Percentiles rank a stretch among this genome's conserved stretches.
Conservation (phyloP, 35 echinoderm and acorn worm species). For the Holothuria glaberrima region DNA sequence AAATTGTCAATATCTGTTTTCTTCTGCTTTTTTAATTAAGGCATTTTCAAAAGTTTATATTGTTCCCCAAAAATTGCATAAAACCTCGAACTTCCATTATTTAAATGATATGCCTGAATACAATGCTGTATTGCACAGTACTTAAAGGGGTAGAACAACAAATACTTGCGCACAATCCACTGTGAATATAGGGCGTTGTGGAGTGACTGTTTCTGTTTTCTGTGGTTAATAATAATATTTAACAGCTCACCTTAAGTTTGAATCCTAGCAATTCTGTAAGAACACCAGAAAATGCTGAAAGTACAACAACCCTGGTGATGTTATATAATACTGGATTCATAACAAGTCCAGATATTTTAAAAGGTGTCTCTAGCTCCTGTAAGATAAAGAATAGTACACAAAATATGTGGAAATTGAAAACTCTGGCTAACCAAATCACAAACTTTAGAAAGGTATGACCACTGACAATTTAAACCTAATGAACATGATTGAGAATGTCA, state of each 20-base stretch:
- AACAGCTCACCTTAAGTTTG: conserved; percentile 88
- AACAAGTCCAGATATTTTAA: conserved; percentile 93
- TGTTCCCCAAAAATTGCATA: no score
- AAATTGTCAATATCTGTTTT: no score
- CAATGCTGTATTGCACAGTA: no score
- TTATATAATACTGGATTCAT: conserved; percentile 99
- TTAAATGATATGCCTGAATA: no score
- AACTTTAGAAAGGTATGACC: not conserved
- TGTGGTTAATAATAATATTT: no score
- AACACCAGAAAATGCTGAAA: conserved; percentile 97
- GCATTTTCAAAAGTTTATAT: no score
- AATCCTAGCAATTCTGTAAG: conserved; percentile 94
- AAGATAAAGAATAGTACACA: not conserved
- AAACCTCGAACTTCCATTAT: no score
- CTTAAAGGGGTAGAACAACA: no score
- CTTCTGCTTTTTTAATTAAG: no score
- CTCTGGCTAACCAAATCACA: not conserved
- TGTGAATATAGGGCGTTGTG: no score
- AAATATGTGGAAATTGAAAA: not conserved
- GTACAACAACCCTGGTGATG: conserved; percentile 91
- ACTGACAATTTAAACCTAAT: not conserved
- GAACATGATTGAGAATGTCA: not conserved
- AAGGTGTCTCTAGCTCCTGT: conserved; percentile 96
- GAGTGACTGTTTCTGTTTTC: no score
- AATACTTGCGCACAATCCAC: no score